Conservation (phyloP, 2,113 vertebrate species). For the Dissostichus mawsoni region DNA sequence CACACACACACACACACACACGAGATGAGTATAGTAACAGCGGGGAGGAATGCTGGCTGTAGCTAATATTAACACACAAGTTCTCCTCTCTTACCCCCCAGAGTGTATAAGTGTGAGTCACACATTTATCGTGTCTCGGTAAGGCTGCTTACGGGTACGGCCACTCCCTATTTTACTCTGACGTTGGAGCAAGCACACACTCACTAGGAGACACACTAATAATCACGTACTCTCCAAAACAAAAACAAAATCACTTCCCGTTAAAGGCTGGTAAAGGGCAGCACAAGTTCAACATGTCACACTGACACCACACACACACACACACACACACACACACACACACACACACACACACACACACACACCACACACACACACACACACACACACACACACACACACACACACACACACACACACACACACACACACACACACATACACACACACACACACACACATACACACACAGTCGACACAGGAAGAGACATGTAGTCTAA, state of each 20-base stretch:
- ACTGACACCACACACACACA: slow-evolving; percentile 39
- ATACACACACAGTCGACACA: slow-evolving; percentile 43
- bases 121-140: slow-evolving; percentile 67
- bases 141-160: slow-evolving; percentile 51
- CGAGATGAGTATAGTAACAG: slow-evolving; percentile 81
- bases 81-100: slow-evolving; percentile 55
- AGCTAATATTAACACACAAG: slow-evolving; percentile 84
- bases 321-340: slow-evolving; percentile 39
- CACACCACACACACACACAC: slow-evolving; percentile 42
- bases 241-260: slow-evolving; percentile 47
- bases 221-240: slow-evolving; percentile 30
- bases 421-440: slow-evolving; percentile 41
- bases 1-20: slow-evolving; percentile 22
- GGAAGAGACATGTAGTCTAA: slow-evolving; percentile 53
- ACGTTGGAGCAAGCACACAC: slow-evolving; percentile 12
- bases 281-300: slow-evolving; percentile 36
- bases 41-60: slow-evolving; percentile 72
- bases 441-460: slow-evolving; percentile 24
- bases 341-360: slow-evolving; percentile 32
- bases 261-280: slow-evolving; percentile 41
- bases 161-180: slow-evolving; percentile 65
- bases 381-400: slow-evolving; percentile 39
- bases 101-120: slow-evolving; percentile 73
- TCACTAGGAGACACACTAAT: neutral
- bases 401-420: slow-evolving; percentile 31